phyloP scores from a whole-genome alignment of 2,113 vertebrate species.

The Otolemur garnettii region DNA sequence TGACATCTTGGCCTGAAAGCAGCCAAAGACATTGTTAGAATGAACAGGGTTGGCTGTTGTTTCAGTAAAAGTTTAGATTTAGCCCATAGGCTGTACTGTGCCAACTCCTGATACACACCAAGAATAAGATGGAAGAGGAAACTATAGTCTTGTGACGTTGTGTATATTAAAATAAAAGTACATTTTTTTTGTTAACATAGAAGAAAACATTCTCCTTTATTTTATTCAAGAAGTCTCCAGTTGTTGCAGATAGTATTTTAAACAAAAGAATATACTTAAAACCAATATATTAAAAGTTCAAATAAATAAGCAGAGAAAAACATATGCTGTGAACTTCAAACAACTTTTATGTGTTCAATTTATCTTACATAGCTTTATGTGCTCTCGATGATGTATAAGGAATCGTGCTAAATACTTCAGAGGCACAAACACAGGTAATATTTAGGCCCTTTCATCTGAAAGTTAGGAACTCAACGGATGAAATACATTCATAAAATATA shows the following conservation, averaged over 20 bases:
- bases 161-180: neutral
- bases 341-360: neutral
- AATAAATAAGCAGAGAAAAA: conserved; percentile 42
- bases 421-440: neutral
- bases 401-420: neutral
- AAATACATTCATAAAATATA: conserved; percentile 38
- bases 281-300: conserved; percentile 15
- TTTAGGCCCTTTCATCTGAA: neutral
- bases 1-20: neutral
- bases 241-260: conserved; percentile 14
- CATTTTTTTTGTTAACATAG: neutral
- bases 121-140: neutral
- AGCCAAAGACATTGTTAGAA: neutral
- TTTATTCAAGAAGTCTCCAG: neutral
- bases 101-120: neutral
- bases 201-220: neutral
- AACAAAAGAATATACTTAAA: neutral
- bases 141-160: neutral
- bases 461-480: neutral
- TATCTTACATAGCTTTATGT: conserved; percentile 6
- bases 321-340: neutral
- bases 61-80: conserved; percentile 28
- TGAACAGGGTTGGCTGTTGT: neutral
- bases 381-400: neutral
- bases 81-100: neutral